Evolutionary conservation across 2,113 vertebrate species (phyloP).

Genomic region (Myiopsitta monachus): DNA sequence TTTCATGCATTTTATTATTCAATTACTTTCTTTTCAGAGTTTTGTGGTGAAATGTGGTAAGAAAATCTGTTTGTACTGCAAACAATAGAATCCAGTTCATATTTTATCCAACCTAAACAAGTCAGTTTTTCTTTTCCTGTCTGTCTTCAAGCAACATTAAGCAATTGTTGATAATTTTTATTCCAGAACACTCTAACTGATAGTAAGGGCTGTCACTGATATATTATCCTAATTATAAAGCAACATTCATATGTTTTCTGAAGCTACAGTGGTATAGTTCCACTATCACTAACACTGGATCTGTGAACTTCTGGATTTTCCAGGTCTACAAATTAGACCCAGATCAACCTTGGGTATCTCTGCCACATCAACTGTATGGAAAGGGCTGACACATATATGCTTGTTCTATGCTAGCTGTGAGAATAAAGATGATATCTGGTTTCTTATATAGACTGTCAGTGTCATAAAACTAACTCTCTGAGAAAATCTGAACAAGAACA

Average conservation of each 20-base stretch:
- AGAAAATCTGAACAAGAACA: background rate
- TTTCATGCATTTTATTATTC: background rate
- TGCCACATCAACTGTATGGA: background rate
- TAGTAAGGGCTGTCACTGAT: background rate
- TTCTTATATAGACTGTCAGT: background rate
- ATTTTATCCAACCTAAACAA: background rate
- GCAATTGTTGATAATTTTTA: background rate
- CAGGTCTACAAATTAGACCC: background rate
- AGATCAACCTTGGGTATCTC: background rate
- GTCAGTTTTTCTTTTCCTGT: background rate
- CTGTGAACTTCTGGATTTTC: background rate
- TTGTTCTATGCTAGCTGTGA: background rate
- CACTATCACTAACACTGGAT: background rate
- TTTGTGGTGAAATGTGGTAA: background rate
- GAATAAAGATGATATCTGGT: background rate
- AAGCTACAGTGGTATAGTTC: background rate
- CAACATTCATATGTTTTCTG: background rate
- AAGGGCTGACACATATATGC: background rate
- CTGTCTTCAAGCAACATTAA: background rate
- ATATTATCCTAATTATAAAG: background rate
- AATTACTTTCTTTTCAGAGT: constrained; percentile 29
- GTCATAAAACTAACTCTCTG: background rate
- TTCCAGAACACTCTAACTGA: background rate
- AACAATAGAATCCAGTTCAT: background rate
- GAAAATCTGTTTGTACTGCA: background rate